Evolutionary conservation across 2,888 invertebrate genomes (phyloP).

Genomic region (Keiferia lycopersicella): DNA sequence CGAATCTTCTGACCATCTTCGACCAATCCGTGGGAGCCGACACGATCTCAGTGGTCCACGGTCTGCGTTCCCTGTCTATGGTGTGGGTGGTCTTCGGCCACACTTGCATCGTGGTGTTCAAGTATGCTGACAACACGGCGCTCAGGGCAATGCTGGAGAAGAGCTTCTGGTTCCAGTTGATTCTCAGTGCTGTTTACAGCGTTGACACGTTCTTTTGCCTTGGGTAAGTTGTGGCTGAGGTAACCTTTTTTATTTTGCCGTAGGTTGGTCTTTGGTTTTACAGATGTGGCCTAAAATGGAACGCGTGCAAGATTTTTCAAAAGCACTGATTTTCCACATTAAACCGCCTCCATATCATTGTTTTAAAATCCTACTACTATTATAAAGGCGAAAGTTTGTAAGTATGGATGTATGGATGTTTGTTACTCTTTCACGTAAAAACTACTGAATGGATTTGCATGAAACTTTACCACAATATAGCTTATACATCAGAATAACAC

Average conservation of each 20-base stretch:
- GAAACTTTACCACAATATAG: too few relatives aligned
- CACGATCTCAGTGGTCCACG: slow-evolving; percentile 88
- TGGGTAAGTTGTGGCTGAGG: slow-evolving; percentile 58
- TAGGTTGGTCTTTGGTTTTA: too few relatives aligned
- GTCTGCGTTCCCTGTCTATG: slow-evolving; percentile 84
- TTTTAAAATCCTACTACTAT: too few relatives aligned
- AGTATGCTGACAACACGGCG: slow-evolving; percentile 92
- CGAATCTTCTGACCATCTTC: slow-evolving; percentile 89
- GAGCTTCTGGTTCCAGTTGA: slow-evolving; percentile 89
- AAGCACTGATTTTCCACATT: too few relatives aligned
- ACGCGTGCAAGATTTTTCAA: too few relatives aligned
- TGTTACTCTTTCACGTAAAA: too few relatives aligned
- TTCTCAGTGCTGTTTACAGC: slow-evolving; percentile 89
- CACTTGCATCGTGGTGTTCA: slow-evolving; percentile 90
- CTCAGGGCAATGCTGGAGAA: slow-evolving; percentile 85
- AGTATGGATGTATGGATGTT: too few relatives aligned
- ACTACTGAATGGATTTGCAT: too few relatives aligned
- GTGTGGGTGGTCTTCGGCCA: slow-evolving; percentile 88
- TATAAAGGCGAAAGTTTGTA: too few relatives aligned
- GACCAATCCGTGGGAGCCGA: slow-evolving; percentile 90
- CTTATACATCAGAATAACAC: too few relatives aligned
- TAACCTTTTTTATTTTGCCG: neutral
- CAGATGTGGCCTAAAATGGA: too few relatives aligned
- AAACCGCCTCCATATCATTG: too few relatives aligned
- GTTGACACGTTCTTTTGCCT: slow-evolving; percentile 93